These are phyloP conservation scores for Agrypnia vestita DNA, from an alignment of 1,140 invertebrate species.

Conservation along the genomic window DNA sequence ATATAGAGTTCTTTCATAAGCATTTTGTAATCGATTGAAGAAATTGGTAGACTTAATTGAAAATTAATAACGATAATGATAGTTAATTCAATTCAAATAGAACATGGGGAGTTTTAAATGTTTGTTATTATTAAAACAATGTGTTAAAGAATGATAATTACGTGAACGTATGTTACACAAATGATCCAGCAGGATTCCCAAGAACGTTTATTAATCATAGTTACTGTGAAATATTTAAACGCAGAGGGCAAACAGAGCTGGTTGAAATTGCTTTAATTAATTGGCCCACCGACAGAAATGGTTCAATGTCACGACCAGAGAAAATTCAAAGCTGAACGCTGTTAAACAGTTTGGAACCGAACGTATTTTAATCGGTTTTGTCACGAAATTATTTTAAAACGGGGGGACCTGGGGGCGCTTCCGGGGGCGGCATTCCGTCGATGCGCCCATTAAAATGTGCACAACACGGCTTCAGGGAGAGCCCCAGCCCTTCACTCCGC, in stretches of 20 bases:
- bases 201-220: slow-evolving; percentile 27
- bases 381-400: slow-evolving; percentile 41
- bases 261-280: slow-evolving; percentile 39
- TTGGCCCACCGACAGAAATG: slow-evolving; percentile 33
- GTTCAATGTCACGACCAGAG: slow-evolving; percentile 39
- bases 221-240: slow-evolving; percentile 24
- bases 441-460: slow-evolving; percentile 1
- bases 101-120: too few relatives aligned
- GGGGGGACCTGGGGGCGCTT: background rate
- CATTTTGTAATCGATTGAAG: too few relatives aligned
- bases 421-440: slow-evolving; percentile 5
- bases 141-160: too few relatives aligned
- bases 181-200: background rate
- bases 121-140: too few relatives aligned
- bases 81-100: too few relatives aligned
- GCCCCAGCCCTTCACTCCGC: slow-evolving; percentile 10
- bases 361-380: slow-evolving; percentile 24
- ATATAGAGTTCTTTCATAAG: too few relatives aligned
- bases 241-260: background rate
- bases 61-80: too few relatives aligned
- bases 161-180: too few relatives aligned
- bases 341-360: slow-evolving; percentile 29
- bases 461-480: slow-evolving; percentile 26
- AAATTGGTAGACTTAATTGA: too few relatives aligned
- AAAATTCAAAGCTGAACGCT: slow-evolving; percentile 11